phyloP scores from a whole-genome alignment of 2,797 vertebrate species.

The Saxicola maurus region DNA sequence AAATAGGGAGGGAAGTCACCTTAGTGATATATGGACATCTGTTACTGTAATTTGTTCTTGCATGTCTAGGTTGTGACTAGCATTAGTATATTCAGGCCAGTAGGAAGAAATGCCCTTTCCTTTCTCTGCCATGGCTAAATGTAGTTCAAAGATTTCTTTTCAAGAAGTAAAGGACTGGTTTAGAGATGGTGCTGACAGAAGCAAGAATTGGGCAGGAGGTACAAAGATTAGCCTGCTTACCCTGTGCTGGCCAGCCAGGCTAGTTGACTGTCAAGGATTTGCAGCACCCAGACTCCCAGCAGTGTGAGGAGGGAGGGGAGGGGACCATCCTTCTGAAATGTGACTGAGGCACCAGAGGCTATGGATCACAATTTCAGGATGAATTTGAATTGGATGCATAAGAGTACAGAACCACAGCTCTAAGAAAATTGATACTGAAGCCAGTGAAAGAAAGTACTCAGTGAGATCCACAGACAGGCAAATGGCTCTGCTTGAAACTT shows the following conservation, averaged over 20 bases:
- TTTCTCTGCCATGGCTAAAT: neutral
- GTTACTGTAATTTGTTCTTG: conserved; percentile 55
- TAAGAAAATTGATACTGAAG: neutral
- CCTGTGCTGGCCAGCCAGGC: neutral
- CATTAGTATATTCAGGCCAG: conserved; percentile 16
- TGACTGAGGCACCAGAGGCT: neutral
- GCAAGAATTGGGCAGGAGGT: neutral
- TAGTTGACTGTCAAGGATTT: neutral
- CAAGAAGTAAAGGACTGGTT: neutral
- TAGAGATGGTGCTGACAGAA: neutral
- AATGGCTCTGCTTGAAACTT: neutral
- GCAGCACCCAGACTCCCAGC: neutral
- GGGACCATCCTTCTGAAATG: neutral
- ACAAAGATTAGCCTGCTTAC: neutral
- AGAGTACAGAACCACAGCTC: neutral
- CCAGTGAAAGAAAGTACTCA: neutral
- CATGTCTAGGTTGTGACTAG: conserved; percentile 44
- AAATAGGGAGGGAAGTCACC: conserved; percentile 48
- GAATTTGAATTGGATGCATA: neutral
- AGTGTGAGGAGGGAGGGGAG: neutral
- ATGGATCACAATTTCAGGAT: neutral
- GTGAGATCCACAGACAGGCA: neutral
- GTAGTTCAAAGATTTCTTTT: neutral
- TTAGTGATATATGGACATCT: conserved; percentile 57
- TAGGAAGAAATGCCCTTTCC: neutral